phyloP scores from a whole-genome alignment of 2,888 invertebrate genomes.

The Tubiluchus corallicola region DNA sequence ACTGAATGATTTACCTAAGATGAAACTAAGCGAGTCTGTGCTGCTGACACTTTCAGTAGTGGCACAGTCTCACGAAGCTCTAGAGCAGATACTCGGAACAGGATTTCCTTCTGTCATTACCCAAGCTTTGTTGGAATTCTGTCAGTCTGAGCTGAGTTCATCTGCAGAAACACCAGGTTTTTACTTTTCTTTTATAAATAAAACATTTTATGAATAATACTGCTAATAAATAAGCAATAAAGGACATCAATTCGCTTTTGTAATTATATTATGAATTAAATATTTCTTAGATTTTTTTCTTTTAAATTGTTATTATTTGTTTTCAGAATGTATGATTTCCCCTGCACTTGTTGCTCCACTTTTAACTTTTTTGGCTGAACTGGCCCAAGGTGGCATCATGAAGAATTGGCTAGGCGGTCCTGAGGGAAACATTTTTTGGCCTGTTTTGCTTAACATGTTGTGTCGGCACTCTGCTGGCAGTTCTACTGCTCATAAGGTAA shows the following conservation, averaged over 20 bases:
- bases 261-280: too few species aligned
- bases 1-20: conserved; percentile 19
- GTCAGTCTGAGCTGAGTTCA: too few species aligned
- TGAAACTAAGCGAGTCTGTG: conserved; percentile 31
- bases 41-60: conserved; percentile 56
- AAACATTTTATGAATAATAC: too few species aligned
- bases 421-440: conserved; percentile 68
- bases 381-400: conserved; percentile 58
- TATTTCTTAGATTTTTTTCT: too few species aligned
- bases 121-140: too few species aligned
- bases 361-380: conserved; percentile 58
- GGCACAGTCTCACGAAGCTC: conserved; percentile 57
- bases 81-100: conserved; percentile 53
- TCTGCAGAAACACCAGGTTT: too few species aligned
- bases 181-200: too few species aligned
- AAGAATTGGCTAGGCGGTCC: conserved; percentile 68
- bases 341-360: conserved; percentile 25
- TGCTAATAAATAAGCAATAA: too few species aligned
- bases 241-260: too few species aligned
- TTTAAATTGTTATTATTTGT: too few species aligned
- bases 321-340: too few species aligned
- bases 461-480: conserved; percentile 31
- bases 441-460: conserved; percentile 52
- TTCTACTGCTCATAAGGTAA: conserved; percentile 14
- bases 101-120: conserved; percentile 46